Evolutionary conservation across 1,140 invertebrate species (phyloP).

Genomic region (Phthorimaea operculella): DNA sequence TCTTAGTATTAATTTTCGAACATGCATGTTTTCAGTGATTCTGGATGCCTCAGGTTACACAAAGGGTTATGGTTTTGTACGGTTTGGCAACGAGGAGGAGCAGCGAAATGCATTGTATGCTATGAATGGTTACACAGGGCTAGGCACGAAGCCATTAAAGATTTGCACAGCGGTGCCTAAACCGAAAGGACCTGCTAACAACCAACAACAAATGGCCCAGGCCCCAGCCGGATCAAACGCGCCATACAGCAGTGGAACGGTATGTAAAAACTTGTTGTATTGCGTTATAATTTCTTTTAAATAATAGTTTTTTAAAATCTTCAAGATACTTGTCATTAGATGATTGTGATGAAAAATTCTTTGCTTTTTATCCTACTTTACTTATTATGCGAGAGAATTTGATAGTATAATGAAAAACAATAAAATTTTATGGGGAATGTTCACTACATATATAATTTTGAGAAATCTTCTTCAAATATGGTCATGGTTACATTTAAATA

Average conservation of each 20-base stretch:
- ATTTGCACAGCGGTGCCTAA: slow-evolving; percentile 93
- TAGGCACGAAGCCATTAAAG: slow-evolving; percentile 87
- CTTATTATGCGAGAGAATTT: too few species aligned
- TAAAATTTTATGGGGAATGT: too few species aligned
- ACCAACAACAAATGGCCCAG: slow-evolving; percentile 44
- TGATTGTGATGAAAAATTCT: too few species aligned
- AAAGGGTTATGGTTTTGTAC: slow-evolving; percentile 97
- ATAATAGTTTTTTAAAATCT: too few species aligned
- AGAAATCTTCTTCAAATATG: too few species aligned
- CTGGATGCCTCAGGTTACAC: slow-evolving; percentile 89
- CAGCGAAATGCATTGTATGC: slow-evolving; percentile 90
- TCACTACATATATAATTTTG: too few species aligned
- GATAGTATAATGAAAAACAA: too few species aligned
- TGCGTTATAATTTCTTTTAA: background rate
- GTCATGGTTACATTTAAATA: too few species aligned
- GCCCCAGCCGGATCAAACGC: slow-evolving; percentile 34
- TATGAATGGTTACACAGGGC: slow-evolving; percentile 88
- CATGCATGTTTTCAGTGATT: slow-evolving; percentile 87
- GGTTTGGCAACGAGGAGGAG: slow-evolving; percentile 94
- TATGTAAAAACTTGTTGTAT: slow-evolving; percentile 29
- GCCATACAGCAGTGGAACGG: slow-evolving; percentile 47
- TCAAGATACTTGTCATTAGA: too few species aligned
- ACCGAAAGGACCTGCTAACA: slow-evolving; percentile 67
- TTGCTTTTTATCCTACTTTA: too few species aligned
- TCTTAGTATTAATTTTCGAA: too few species aligned